phyloP scores from a whole-genome alignment of 2,888 invertebrate species.

The Diaphora mendica region DNA sequence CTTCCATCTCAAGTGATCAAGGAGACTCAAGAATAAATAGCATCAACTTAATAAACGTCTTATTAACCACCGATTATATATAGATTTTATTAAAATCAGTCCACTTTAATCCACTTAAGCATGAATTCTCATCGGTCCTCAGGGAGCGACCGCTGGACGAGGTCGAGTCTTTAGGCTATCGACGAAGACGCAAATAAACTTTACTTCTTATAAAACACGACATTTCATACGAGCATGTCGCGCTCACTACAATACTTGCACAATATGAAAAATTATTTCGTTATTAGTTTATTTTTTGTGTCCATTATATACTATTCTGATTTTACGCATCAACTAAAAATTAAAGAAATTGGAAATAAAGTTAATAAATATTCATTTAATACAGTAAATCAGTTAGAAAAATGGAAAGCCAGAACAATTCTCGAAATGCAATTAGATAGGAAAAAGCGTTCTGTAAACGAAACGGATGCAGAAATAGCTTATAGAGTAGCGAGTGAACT shows the following conservation, averaged over 20 bases:
- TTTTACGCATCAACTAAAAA: conserved; percentile 38
- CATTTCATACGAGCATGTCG: conserved; percentile 70
- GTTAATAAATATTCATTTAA: conserved; percentile 31
- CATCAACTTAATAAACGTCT: conserved; percentile 71
- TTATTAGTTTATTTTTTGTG: conserved; percentile 55
- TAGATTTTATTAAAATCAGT: conserved; percentile 72
- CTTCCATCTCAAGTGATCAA: conserved; percentile 21
- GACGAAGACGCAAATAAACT: conserved; percentile 57
- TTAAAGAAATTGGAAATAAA: conserved; percentile 31
- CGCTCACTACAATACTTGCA: conserved; percentile 35
- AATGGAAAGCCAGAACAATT: conserved; percentile 37
- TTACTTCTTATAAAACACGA: conserved; percentile 62
- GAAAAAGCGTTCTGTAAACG: conserved; percentile 49
- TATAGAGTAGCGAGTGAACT: conserved; percentile 47
- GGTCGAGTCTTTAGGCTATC: conserved; percentile 57
- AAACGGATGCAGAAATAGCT: conserved; percentile 43
- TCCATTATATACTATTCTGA: conserved; percentile 60
- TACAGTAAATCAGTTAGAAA: conserved; percentile 34
- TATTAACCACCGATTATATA: conserved; percentile 68
- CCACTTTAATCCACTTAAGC: conserved; percentile 83
- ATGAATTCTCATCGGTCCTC: conserved; percentile 71
- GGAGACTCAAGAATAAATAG: conserved; percentile 55
- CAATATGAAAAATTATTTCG: conserved; percentile 64
- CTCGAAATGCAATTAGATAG: conserved; percentile 49
- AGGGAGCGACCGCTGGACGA: conserved; percentile 61